These are phyloP conservation scores for Dusona sp. DNA, from an alignment of 2,888 invertebrate species.

Conservation along the genomic window DNA sequence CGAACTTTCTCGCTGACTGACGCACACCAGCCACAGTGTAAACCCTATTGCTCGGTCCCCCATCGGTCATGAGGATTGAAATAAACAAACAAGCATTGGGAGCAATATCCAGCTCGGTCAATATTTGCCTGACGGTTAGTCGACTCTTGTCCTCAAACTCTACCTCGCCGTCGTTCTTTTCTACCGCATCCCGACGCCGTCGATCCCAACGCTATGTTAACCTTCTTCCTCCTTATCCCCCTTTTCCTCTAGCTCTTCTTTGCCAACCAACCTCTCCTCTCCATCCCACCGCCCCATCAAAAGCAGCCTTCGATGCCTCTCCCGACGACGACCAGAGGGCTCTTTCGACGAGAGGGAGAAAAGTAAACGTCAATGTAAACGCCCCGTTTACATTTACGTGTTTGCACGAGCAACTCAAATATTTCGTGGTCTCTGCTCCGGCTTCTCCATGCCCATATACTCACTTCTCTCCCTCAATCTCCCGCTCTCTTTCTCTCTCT, in stretches of 20 bases:
- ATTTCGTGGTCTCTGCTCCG: constrained; percentile 81
- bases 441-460: constrained; percentile 59
- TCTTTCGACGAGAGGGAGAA: constrained; percentile 77
- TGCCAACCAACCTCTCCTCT: constrained; percentile 18
- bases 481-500: constrained; percentile 34
- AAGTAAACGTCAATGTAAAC: constrained; percentile 84
- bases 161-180: constrained; percentile 53
- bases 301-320: constrained; percentile 57
- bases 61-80: constrained; percentile 83
- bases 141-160: constrained; percentile 73
- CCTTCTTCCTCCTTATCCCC: constrained; percentile 24
- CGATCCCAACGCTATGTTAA: constrained; percentile 31
- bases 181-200: constrained; percentile 28
- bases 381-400: constrained; percentile 84
- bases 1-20: constrained; percentile 48
- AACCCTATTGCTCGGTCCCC: constrained; percentile 66
- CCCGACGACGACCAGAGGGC: constrained; percentile 70
- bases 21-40: constrained; percentile 54
- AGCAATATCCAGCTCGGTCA: constrained; percentile 84
- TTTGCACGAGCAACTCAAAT: constrained; percentile 84
- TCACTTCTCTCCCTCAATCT: constrained; percentile 30
- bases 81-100: constrained; percentile 84
- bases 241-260: constrained; percentile 23
- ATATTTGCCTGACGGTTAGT: constrained; percentile 84
- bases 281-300: constrained; percentile 45